Conservation (phyloP, 1,140 invertebrate genomes). For the Brachionus plicatilis region DNA sequence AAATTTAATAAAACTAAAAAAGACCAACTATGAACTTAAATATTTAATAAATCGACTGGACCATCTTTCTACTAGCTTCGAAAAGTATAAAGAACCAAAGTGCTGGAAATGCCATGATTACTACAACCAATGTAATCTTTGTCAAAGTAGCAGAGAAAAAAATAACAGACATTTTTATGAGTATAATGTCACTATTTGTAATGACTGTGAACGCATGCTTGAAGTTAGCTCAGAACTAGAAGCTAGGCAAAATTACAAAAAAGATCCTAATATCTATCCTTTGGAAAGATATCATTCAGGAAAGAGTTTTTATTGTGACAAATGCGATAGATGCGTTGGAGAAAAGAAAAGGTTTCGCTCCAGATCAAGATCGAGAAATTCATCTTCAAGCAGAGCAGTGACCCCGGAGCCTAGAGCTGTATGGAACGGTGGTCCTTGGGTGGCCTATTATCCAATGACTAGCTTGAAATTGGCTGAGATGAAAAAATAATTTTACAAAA, state of each 20-base stretch:
- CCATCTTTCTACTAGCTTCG: neutral
- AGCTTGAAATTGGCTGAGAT: neutral
- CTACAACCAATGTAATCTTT: neutral
- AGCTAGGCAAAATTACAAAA: neutral
- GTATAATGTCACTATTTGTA: neutral
- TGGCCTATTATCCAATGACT: constrained; percentile 9
- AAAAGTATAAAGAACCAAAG: neutral
- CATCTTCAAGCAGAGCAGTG: neutral
- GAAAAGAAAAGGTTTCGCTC: neutral
- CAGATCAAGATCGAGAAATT: neutral
- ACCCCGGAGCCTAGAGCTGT: neutral
- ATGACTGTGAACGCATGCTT: constrained; percentile 18
- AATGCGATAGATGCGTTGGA: constrained; percentile 6
- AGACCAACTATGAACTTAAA: neutral
- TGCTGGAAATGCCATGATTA: neutral
- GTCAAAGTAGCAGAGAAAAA: neutral
- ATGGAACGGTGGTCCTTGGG: constrained; percentile 29
- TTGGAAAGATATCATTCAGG: neutral
- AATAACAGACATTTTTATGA: neutral
- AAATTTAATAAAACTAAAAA: neutral
- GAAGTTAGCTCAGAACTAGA: neutral
- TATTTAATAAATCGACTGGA: constrained; percentile 16
- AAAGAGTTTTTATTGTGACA: neutral
- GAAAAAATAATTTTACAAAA: neutral
- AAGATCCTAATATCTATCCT: neutral